phyloP scores from a whole-genome alignment of 2,113 vertebrate genomes.

The Bubo scandiacus region DNA sequence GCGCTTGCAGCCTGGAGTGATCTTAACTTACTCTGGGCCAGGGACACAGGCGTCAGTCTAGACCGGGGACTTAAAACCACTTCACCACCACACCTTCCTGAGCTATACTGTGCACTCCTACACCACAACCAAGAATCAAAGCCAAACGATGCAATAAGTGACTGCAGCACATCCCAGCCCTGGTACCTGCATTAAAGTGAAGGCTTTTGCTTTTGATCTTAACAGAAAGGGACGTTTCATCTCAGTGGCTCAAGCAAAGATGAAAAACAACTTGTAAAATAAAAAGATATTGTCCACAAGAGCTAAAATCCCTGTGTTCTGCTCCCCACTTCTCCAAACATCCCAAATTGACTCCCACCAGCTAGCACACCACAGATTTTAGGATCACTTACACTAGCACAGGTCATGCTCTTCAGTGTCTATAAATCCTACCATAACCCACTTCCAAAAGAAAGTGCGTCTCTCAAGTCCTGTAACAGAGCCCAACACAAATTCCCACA shows the following conservation, averaged over 20 bases:
- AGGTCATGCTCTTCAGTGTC: background rate
- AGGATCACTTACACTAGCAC: background rate
- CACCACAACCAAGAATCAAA: constrained; percentile 24
- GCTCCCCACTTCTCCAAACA: background rate
- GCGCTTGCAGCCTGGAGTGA: background rate
- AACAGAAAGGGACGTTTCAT: background rate
- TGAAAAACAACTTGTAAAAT: background rate
- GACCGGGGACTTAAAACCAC: background rate
- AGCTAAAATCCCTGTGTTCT: background rate
- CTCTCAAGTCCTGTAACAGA: background rate
- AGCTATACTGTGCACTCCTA: background rate
- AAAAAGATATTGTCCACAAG: background rate
- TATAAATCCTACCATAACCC: background rate
- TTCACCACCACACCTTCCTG: background rate
- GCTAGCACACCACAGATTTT: background rate
- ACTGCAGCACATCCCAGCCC: background rate
- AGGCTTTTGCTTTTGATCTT: constrained; percentile 15
- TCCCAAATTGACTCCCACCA: background rate
- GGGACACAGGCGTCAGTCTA: background rate
- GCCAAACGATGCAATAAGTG: background rate
- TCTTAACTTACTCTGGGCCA: background rate
- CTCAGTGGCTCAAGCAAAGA: background rate
- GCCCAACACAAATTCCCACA: background rate
- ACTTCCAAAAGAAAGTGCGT: background rate
- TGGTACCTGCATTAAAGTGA: background rate